A percentile compares a stretch with the other conserved stretches of the same genome.
phyloP scores from a whole-genome alignment of 2,888 invertebrate genomes.

The Phania funesta region DNA sequence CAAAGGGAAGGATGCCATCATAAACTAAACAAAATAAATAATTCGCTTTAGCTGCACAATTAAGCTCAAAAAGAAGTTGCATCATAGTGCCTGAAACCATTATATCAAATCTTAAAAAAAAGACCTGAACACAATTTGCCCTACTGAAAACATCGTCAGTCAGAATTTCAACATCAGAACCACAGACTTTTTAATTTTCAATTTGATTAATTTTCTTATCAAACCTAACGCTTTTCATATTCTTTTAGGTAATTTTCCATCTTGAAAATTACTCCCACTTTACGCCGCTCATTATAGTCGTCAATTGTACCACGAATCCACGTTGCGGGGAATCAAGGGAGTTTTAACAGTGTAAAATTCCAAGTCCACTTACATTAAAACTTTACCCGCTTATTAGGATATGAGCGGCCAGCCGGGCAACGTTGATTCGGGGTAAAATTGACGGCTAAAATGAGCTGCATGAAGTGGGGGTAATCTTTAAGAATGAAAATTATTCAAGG shows the following conservation, averaged over 20 bases:
- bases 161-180: too few species aligned
- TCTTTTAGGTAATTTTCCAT: slow-evolving; percentile 13
- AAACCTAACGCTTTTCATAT: not conserved
- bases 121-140: too few species aligned
- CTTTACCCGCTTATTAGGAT: slow-evolving; percentile 39
- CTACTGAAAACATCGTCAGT: too few species aligned
- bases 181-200: too few species aligned
- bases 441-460: slow-evolving; percentile 67
- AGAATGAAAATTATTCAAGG: slow-evolving; percentile 3
- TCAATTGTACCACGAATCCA: slow-evolving; percentile 50
- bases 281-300: slow-evolving; percentile 66
- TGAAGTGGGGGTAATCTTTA: slow-evolving; percentile 11
- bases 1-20: slow-evolving; percentile 38
- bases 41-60: too few species aligned
- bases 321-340: slow-evolving; percentile 66
- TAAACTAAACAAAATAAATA: not conserved
- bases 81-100: too few species aligned
- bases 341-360: slow-evolving; percentile 41
- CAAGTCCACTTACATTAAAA: slow-evolving; percentile 63
- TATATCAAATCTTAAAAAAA: too few species aligned
- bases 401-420: slow-evolving; percentile 63
- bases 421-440: slow-evolving; percentile 53
- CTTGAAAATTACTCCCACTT: slow-evolving; percentile 4
- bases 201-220: too few species aligned
- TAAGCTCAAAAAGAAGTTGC: too few species aligned